Evolutionary conservation across 2,113 vertebrate genomes (phyloP).

Genomic region (Butorides virescens): DNA sequence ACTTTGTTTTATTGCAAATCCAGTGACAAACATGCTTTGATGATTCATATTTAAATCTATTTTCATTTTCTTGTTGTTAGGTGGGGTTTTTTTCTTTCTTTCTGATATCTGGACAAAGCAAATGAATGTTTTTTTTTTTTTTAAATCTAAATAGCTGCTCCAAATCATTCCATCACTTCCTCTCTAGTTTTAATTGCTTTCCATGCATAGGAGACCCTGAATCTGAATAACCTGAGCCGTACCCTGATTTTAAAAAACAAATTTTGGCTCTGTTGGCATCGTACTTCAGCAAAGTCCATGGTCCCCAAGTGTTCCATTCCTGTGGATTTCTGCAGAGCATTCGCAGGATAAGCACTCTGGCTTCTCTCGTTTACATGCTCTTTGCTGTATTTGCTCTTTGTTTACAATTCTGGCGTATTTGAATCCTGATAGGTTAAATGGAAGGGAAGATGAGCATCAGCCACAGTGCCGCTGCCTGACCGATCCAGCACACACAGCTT

Average conservation of each 20-base stretch:
- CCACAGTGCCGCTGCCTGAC: constrained; percentile 5
- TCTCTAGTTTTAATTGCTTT: background rate
- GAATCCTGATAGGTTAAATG: constrained; percentile 30
- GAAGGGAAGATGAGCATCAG: constrained; percentile 2
- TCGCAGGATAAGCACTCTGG: background rate
- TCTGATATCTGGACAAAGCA: background rate
- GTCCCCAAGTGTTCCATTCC: background rate
- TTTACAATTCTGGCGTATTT: background rate
- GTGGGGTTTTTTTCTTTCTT: background rate
- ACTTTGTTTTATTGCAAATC: background rate
- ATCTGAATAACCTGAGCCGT: background rate
- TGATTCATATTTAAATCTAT: background rate
- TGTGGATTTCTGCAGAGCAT: constrained; percentile 5
- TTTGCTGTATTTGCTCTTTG: constrained; percentile 27
- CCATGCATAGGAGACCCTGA: background rate
- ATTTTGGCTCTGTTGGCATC: background rate
- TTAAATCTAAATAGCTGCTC: background rate
- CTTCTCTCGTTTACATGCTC: constrained; percentile 20
- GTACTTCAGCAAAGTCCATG: background rate
- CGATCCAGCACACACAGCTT: background rate
- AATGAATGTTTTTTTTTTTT: background rate
- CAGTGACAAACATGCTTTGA: background rate
- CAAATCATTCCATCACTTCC: background rate
- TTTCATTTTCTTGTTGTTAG: background rate
- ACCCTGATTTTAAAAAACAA: constrained; percentile 32